Conservation (phyloP, 1,140 invertebrate genomes). For the Lasaia peninsularis region DNA sequence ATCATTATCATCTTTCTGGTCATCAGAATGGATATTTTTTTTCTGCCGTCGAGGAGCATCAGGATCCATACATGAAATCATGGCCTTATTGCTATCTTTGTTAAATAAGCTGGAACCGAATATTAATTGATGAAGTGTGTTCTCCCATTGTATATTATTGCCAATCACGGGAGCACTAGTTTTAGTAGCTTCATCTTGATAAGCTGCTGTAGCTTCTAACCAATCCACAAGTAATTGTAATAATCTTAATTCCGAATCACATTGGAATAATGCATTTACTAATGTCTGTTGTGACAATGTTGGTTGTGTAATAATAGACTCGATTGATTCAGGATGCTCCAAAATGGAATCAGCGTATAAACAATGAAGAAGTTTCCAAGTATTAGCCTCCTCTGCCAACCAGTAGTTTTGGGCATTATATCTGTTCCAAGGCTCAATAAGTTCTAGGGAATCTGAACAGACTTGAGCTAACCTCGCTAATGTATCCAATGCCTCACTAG, state of each 20-base stretch:
- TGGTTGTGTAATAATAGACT: conserved; percentile 69
- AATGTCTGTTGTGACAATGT: conserved; percentile 65
- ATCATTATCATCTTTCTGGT: conserved; percentile 91
- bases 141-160: conserved; percentile 91
- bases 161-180: conserved; percentile 83
- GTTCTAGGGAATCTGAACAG: conserved; percentile 67
- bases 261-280: conserved; percentile 62
- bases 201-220: conserved; percentile 90
- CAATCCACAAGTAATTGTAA: conserved; percentile 94
- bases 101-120: conserved; percentile 75
- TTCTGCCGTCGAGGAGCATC: conserved; percentile 92
- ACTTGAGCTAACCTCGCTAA: conserved; percentile 66
- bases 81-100: conserved; percentile 59
- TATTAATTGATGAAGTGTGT: conserved; percentile 90
- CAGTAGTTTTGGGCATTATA: conserved; percentile 79
- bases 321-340: conserved; percentile 72
- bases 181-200: conserved; percentile 81
- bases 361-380: conserved; percentile 89
- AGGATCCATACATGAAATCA: conserved; percentile 91
- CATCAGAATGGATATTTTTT: conserved; percentile 90
- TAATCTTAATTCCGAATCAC: conserved; percentile 84
- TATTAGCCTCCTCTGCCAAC: conserved; percentile 89
- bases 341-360: conserved; percentile 87
- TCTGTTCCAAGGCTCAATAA: conserved; percentile 70
- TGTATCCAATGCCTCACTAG: conserved; percentile 61